Base-by-base conservation (phyloP, 37 sponge, comb jelly and placozoan genomes). In the Petrosia ficiformis region DNA sequence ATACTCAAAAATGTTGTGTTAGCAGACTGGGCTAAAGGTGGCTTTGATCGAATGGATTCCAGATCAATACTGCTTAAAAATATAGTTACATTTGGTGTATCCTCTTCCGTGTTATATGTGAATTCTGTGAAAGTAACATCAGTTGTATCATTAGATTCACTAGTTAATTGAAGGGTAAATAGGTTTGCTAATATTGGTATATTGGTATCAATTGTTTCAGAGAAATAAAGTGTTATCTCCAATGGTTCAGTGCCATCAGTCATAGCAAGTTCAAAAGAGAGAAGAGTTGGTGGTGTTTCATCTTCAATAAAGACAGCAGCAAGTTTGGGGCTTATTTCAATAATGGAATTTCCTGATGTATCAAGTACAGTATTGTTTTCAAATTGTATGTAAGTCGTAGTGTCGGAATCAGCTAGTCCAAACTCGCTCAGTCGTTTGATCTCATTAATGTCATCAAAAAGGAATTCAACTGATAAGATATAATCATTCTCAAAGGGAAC, bases 251-350 rank as follows among this genome's bases (percentile, higher is more conserved):
- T 86, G 8, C 85, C 86, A 74, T 89, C 77, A 26, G 70, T 42
- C 86, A 95, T 95, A 11, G 80, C 39, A 24, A 95, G 67, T 58
- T 95, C 92, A 91, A 95, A 91, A 4, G 77, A 61, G 0, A 77
- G 48, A 33, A 95, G 80, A 4, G 29, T 59, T 60, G 95, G 95
- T 59, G 31, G 24, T 31, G 88, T 90, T 30, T 14, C 37, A 44
- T 95, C 95, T 34, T 35, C 28, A 59, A 58, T 73, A 56, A 59
- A 81, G n/a, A 52, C 14, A 3, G 72, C 39, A 19, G 44, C 54
- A 2, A 4, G 32, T 19, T 29, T 30, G 54, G 54, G 24, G 5
- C 4, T 39, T 19, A 80, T 70, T 26, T 69, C 75, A 24, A 58
- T 42, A 4, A 90, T 19, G 3, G 3, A 40, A 57, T 92, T 92